These are phyloP conservation scores for Paratilapia polleni DNA, from an alignment of 2,113 vertebrate genomes.

Conservation along the genomic window DNA sequence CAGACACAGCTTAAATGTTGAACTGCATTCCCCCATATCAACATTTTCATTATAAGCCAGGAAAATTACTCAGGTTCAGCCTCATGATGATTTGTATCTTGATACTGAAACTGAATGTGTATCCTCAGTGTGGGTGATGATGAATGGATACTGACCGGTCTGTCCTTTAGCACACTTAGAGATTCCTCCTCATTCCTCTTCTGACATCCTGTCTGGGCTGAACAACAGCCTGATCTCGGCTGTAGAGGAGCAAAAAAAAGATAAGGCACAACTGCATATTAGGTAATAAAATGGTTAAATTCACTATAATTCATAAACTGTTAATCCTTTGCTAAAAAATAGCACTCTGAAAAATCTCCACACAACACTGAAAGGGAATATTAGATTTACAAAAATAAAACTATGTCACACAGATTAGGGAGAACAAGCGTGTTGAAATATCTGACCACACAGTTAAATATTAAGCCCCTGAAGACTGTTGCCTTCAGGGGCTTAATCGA, in stretches of 20 bases:
- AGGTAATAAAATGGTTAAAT: neutral
- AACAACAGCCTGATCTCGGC: slow-evolving; percentile 47
- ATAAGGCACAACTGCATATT: neutral
- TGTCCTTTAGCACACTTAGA: slow-evolving; percentile 52
- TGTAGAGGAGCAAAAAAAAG: slow-evolving; percentile 14
- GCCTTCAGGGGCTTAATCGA: too few relatives aligned
- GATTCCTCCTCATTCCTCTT: slow-evolving; percentile 57
- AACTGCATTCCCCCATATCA: neutral
- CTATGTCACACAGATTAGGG: neutral
- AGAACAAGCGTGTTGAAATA: neutral
- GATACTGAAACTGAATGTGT: too few relatives aligned
- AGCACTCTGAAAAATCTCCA: neutral
- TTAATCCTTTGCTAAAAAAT: neutral
- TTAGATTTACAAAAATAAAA: neutral
- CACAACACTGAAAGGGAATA: neutral
- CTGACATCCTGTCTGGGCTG: slow-evolving; percentile 34
- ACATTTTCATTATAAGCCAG: neutral
- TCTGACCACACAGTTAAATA: neutral
- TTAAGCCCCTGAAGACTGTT: too few relatives aligned
- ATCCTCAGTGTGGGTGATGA: neutral
- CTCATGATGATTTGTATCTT: too few relatives aligned
- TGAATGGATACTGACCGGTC: slow-evolving; percentile 59
- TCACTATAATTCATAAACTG: neutral
- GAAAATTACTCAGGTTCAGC: neutral
- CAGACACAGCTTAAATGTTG: neutral